Base-by-base conservation (phyloP, 2,113 vertebrate genomes). In the Haemorhous mexicanus region DNA sequence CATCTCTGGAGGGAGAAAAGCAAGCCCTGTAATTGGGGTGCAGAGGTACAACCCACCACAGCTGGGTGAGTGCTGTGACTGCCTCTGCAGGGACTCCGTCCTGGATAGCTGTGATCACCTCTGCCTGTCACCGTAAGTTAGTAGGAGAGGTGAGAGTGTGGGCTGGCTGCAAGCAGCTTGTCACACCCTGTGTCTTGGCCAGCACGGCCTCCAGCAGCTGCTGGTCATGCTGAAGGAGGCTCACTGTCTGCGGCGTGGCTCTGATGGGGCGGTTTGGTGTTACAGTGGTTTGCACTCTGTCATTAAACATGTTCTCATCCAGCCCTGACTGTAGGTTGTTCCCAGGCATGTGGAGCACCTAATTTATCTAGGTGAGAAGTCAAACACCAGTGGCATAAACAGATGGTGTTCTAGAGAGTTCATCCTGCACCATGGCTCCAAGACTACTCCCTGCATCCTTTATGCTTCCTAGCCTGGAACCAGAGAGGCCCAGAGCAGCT, bases 301-400 rank as follows among this genome's bases (percentile, higher is more conserved):
- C 89, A 94, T 95, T 97, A 94, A 92, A 50, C 27, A 1, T 83
- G 80, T 67, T 77, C 43, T 77, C 47, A 46, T 33, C 56, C 86
- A 78, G 61, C 68, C 94, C 73, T 87, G 64, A 68, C 92, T 92
- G 61, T 17, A 74, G 86, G 86, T 85, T 89, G 68, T 94, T 94
- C 72, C 43, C 52, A 81, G 67, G 52, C 47, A 11, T 77, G 83
- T 43, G 56, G 64, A 95, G 11, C 24, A 47, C 50, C 77, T 63
- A 70, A 69, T 70, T 90, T 63, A 43, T 84, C 22, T 56, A 84
- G 73, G 64, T 77, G 64, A 70, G 35, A 70, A 77, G 72, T 90
- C 80, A 90, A 56, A 49, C 56, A 77, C 56, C 35, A 70, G 4
- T 47, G 52, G 49, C 56, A 24, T 43, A 63, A 77, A 43, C 22